phyloP scores from a whole-genome alignment of 2,888 invertebrate genomes.

The Oxyteleia sp. region DNA sequence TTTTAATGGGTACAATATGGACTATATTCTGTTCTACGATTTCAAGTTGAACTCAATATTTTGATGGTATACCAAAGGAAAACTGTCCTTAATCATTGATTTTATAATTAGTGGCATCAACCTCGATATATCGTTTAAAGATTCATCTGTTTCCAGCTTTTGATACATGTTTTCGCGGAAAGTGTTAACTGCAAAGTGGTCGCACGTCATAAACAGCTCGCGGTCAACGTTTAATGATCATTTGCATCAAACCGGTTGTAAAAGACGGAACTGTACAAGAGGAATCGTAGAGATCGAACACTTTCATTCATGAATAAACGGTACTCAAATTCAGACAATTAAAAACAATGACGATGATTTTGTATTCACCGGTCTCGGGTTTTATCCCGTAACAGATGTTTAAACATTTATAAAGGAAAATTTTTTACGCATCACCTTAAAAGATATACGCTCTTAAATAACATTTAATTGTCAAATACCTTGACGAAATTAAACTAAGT shows the following conservation, averaged over 20 bases:
- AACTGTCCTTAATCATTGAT: conserved; percentile 58
- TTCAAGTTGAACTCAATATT: too few species aligned
- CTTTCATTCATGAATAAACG: conserved; percentile 26
- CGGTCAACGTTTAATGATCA: conserved; percentile 13
- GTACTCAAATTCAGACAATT: neutral
- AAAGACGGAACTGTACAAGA: conserved; percentile 1
- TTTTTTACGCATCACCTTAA: too few species aligned
- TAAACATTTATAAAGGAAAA: too few species aligned
- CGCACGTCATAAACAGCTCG: conserved; percentile 13
- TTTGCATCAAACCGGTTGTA: conserved; percentile 28
- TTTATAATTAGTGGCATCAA: conserved; percentile 59
- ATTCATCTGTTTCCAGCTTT: conserved; percentile 1
- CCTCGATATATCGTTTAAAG: conserved; percentile 26
- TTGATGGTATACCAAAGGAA: too few species aligned
- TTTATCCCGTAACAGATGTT: too few species aligned
- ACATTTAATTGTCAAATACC: too few species aligned
- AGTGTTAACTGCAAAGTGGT: conserved; percentile 15
- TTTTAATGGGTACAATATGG: too few species aligned
- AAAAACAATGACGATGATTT: neutral
- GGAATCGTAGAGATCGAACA: neutral
- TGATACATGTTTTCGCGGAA: conserved; percentile 7
- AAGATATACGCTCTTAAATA: too few species aligned
- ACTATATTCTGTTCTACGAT: too few species aligned
- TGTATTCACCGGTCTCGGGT: too few species aligned
- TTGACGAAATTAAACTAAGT: too few species aligned